These are phyloP conservation scores for Drosophila chauvacae DNA, from an alignment of 1,140 invertebrate species.

Conservation along the genomic window DNA sequence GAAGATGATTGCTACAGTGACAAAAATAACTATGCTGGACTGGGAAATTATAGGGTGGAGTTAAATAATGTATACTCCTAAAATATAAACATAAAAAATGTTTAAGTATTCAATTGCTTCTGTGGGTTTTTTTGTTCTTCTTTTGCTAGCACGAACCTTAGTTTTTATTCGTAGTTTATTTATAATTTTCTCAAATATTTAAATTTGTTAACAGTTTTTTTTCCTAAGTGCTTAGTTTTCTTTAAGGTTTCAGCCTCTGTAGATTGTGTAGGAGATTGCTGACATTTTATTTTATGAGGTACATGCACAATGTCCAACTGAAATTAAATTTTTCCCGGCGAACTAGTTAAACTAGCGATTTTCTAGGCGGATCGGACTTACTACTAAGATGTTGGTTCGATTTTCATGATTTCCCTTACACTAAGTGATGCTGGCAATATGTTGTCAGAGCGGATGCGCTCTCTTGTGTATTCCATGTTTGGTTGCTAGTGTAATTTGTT, in stretches of 20 bases:
- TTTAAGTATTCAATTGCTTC: not conserved
- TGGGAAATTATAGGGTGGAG: not conserved
- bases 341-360: constrained; percentile 31
- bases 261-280: constrained; percentile 38
- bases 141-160: not conserved
- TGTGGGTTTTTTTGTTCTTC: not conserved
- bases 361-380: constrained; percentile 11
- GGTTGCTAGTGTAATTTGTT: not conserved
- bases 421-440: constrained; percentile 32
- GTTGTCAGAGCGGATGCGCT: constrained; percentile 5
- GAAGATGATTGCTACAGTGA: constrained; percentile 29
- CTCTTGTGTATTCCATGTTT: constrained; percentile 46
- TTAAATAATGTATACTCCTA: not conserved
- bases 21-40: not conserved
- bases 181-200: too few species aligned
- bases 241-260: not conserved
- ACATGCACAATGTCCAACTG: constrained; percentile 28
- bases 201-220: not conserved
- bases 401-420: not conserved
- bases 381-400: constrained; percentile 1
- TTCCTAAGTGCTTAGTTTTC: not conserved
- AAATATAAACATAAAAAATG: rapidly evolving
- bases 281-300: constrained; percentile 42
- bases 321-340: constrained; percentile 17
- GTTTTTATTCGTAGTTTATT: too few species aligned